Evolutionary conservation across 2,113 vertebrate species (phyloP).

Genomic region (Pipra filicauda): DNA sequence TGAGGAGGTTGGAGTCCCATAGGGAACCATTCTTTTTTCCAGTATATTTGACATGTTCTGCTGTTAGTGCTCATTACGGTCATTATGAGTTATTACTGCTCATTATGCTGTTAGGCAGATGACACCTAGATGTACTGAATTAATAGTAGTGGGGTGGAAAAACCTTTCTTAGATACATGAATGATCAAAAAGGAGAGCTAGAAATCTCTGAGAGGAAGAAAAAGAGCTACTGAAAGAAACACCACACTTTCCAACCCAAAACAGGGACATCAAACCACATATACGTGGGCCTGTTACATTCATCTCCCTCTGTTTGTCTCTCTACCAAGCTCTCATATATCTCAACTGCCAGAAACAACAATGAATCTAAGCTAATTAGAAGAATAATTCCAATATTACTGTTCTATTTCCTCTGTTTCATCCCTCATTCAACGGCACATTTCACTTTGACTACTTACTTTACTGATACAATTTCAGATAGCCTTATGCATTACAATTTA

Average conservation of each 20-base stretch:
- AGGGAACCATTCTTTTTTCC: slow-evolving; percentile 35
- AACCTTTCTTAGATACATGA: background rate
- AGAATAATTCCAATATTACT: background rate
- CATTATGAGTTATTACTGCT: slow-evolving; percentile 64
- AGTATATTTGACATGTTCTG: slow-evolving; percentile 63
- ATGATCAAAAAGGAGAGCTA: background rate
- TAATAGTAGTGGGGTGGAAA: slow-evolving; percentile 19
- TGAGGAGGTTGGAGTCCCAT: slow-evolving; percentile 27
- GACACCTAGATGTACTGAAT: slow-evolving; percentile 57
- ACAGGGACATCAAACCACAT: background rate
- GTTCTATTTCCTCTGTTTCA: background rate
- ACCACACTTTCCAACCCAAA: background rate
- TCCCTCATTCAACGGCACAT: background rate
- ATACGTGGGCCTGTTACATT: background rate
- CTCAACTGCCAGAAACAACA: background rate
- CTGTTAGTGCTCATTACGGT: slow-evolving; percentile 63
- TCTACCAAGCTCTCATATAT: background rate
- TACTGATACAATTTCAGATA: background rate
- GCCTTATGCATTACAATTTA: background rate
- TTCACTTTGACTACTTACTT: background rate
- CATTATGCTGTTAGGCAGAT: slow-evolving; percentile 63
- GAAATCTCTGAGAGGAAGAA: background rate
- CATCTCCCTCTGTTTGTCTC: background rate
- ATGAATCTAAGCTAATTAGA: background rate
- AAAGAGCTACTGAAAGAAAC: background rate